These are phyloP conservation scores for Phalacrocorax pelagicus DNA, from an alignment of 2,113 vertebrate genomes.

Conservation along the genomic window DNA sequence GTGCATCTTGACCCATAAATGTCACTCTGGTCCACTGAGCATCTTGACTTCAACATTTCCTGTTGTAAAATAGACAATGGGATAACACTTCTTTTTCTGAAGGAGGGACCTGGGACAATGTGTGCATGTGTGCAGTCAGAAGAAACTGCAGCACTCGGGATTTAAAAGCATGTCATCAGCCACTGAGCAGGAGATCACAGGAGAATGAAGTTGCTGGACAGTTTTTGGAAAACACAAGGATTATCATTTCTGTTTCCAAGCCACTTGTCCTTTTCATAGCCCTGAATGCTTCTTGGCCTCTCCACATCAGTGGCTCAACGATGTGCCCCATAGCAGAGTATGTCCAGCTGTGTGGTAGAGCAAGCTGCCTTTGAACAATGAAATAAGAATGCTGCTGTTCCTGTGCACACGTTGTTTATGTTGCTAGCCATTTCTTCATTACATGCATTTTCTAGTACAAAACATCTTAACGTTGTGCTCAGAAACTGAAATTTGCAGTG, in stretches of 20 bases:
- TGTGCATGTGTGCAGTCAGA: slow-evolving; percentile 49
- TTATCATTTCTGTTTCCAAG: slow-evolving; percentile 69
- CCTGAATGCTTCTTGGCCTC: background rate
- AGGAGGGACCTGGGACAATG: slow-evolving; percentile 51
- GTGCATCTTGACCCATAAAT: slow-evolving; percentile 80
- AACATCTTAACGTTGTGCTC: background rate
- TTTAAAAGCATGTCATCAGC: slow-evolving; percentile 63
- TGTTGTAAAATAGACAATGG: slow-evolving; percentile 73
- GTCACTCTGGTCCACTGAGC: slow-evolving; percentile 75
- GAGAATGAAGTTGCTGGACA: slow-evolving; percentile 52
- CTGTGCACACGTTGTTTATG: background rate
- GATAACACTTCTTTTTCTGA: slow-evolving; percentile 54
- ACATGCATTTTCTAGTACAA: background rate
- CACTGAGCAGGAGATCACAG: slow-evolving; percentile 50
- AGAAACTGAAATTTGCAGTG: background rate
- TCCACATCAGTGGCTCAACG: background rate
- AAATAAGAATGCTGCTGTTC: background rate
- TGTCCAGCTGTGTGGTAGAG: background rate
- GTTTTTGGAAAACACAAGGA: slow-evolving; percentile 54
- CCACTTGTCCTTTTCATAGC: slow-evolving; percentile 63
- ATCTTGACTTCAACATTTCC: slow-evolving; percentile 77
- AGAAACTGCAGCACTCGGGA: slow-evolving; percentile 47
- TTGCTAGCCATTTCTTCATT: slow-evolving; percentile 2
- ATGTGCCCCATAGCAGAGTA: background rate
- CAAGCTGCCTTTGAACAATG: background rate